phyloP scores from a whole-genome alignment of 2,888 invertebrate species.

The Pyrochroa serraticornis region DNA sequence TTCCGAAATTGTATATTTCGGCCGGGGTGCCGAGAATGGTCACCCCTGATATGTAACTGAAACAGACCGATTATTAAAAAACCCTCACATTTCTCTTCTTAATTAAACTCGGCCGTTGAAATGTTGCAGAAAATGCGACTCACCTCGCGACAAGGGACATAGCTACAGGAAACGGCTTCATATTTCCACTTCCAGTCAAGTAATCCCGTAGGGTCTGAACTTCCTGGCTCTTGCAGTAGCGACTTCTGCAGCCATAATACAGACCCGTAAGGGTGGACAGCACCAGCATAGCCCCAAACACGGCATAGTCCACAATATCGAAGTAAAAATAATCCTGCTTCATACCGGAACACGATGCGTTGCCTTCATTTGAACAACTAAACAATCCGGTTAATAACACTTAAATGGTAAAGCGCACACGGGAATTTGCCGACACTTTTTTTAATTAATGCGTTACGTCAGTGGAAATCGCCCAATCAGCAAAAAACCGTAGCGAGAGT shows the following conservation, averaged over 20 bases:
- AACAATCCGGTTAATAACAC: no score
- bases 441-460: no score
- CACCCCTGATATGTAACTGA: constrained; percentile 85
- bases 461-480: no score
- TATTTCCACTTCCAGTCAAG: constrained; percentile 74
- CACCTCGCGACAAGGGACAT: constrained; percentile 86
- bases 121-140: constrained; percentile 12
- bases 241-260: constrained; percentile 65
- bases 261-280: constrained; percentile 80
- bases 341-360: constrained; percentile 5
- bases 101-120: constrained; percentile 8
- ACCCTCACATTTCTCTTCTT: neutral
- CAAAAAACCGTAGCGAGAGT: no score
- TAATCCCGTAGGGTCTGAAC: constrained; percentile 67
- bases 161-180: constrained; percentile 82
- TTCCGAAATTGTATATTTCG: constrained; percentile 86
- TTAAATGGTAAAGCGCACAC: no score
- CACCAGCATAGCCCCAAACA: constrained; percentile 72
- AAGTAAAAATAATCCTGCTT: constrained; percentile 42
- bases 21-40: constrained; percentile 87
- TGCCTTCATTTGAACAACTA: neutral
- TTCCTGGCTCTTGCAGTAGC: constrained; percentile 59
- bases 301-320: constrained; percentile 67
- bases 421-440: no score
- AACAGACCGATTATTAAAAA: constrained; percentile 21